phyloP scores from a whole-genome alignment of 2,113 vertebrate genomes.

The Caloenas nicobarica region DNA sequence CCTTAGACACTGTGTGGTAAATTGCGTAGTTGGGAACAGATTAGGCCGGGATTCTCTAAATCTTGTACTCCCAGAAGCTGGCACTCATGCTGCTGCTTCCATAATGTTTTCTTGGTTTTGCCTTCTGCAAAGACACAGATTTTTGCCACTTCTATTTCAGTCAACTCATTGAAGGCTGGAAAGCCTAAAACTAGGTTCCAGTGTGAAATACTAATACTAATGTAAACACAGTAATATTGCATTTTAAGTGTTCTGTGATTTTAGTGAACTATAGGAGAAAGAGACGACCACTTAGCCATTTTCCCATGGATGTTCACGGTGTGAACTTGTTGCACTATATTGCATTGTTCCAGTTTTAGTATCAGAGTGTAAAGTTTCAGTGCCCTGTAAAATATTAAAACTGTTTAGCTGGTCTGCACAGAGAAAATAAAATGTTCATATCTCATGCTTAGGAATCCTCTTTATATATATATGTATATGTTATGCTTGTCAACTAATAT shows the following conservation, averaged over 20 bases:
- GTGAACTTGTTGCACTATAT: neutral
- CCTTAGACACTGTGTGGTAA: neutral
- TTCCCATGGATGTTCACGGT: neutral
- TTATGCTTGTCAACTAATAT: neutral
- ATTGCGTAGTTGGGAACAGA: neutral
- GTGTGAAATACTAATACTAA: neutral
- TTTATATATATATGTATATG: no score
- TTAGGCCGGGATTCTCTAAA: constrained; percentile 23
- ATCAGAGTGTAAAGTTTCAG: neutral
- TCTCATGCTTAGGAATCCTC: neutral
- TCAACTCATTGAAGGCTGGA: neutral
- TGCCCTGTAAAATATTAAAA: neutral
- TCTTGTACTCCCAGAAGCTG: neutral
- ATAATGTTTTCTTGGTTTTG: constrained; percentile 22
- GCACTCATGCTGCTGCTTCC: neutral
- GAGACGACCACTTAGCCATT: neutral
- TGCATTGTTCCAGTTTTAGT: neutral
- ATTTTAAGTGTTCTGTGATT: neutral
- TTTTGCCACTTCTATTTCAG: neutral
- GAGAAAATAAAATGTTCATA: neutral
- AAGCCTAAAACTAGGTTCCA: neutral
- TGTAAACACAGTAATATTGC: neutral
- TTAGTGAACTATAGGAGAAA: neutral
- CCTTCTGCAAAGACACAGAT: neutral
- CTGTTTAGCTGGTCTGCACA: neutral